Evolutionary conservation across 1,140 invertebrate species (phyloP).

Genomic region (silkworm (Bombyx mori)): DNA sequence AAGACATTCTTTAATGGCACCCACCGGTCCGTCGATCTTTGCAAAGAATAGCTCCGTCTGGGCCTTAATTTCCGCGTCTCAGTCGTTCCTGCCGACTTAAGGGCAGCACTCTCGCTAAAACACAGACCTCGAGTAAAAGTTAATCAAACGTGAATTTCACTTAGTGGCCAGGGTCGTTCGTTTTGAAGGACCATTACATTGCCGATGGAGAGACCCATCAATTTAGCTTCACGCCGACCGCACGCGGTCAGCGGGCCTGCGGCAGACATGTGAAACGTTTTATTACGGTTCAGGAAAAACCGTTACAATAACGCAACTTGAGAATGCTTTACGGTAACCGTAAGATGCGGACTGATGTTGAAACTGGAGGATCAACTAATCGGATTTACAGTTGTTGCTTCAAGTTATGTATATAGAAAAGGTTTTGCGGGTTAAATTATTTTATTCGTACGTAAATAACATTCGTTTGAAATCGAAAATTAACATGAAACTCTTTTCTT

Average conservation of each 20-base stretch:
- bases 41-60: too few species aligned
- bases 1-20: too few species aligned
- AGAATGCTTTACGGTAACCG: slow-evolving; percentile 19
- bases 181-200: slow-evolving; percentile 66
- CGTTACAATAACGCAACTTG: slow-evolving; percentile 44
- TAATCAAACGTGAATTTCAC: slow-evolving; percentile 62
- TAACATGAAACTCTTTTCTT: too few species aligned
- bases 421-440: too few species aligned
- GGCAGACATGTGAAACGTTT: slow-evolving; percentile 63
- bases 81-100: neutral
- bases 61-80: too few species aligned
- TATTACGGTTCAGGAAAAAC: slow-evolving; percentile 60
- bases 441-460: too few species aligned
- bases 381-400: too few species aligned
- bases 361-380: too few species aligned
- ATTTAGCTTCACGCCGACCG: slow-evolving; percentile 57
- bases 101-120: slow-evolving; percentile 29
- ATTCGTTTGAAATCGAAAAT: too few species aligned
- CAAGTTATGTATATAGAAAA: too few species aligned
- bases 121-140: slow-evolving; percentile 37
- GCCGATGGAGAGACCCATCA: slow-evolving; percentile 62
- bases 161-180: slow-evolving; percentile 50
- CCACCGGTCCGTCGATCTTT: too few species aligned
- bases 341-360: slow-evolving; percentile 2
- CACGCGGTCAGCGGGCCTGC: slow-evolving; percentile 45